These are phyloP conservation scores for Eumaeus atala DNA, from an alignment of 1,140 invertebrate genomes.

Conservation along the genomic window DNA sequence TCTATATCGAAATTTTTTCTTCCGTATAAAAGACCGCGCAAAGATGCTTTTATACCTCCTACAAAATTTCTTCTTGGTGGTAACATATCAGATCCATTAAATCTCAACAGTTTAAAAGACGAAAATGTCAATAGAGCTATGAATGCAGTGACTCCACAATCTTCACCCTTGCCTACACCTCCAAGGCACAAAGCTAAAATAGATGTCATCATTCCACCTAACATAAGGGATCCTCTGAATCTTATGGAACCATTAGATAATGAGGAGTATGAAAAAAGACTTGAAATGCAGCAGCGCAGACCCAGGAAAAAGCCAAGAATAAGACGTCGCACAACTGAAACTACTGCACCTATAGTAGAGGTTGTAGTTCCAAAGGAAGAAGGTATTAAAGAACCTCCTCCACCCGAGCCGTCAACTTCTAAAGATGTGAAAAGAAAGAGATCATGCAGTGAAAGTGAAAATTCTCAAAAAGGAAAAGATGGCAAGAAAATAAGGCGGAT, in stretches of 20 bases:
- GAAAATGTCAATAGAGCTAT: conserved; percentile 89
- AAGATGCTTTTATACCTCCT: conserved; percentile 85
- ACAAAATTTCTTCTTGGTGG: conserved; percentile 96
- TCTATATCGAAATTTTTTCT: conserved; percentile 76
- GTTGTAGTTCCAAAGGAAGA: conserved; percentile 37
- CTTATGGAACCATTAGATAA: conserved; percentile 87
- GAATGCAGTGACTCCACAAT: conserved; percentile 91
- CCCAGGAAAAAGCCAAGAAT: conserved; percentile 76
- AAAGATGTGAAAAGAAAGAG: conserved; percentile 61
- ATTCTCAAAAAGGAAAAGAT: conserved; percentile 67
- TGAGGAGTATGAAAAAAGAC: conserved; percentile 84
- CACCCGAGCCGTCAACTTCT: conserved; percentile 56
- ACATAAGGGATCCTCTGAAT: conserved; percentile 93
- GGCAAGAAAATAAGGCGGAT: conserved; percentile 78
- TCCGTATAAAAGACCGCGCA: conserved; percentile 80
- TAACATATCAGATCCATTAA: conserved; percentile 95
- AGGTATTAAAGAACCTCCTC: conserved; percentile 49
- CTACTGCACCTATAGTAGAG: conserved; percentile 46
- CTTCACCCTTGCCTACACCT: conserved; percentile 91
- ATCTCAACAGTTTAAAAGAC: conserved; percentile 93
- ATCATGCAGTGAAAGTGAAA: conserved; percentile 69
- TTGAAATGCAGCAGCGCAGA: conserved; percentile 78
- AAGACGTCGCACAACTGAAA: conserved; percentile 76
- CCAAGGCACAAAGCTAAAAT: conserved; percentile 86
- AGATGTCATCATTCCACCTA: conserved; percentile 93